These are phyloP conservation scores for Cheracebus regulus DNA, from an alignment of 2,797 vertebrate genomes.

Conservation along the genomic window DNA sequence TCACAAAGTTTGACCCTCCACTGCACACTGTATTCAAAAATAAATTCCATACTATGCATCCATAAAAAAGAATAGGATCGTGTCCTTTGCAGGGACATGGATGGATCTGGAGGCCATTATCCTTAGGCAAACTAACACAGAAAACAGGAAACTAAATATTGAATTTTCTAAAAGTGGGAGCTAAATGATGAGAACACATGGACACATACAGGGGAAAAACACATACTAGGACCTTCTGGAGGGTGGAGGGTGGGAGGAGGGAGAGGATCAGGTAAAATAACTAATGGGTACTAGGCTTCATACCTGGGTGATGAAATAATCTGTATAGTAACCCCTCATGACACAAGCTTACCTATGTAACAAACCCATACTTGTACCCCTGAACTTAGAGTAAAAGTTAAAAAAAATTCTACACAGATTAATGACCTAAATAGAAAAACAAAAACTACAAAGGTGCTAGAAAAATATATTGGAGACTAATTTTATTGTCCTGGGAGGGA, in stretches of 20 bases:
- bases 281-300: background rate
- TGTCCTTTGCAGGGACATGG: background rate
- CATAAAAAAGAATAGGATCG: background rate
- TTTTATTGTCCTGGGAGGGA: conserved; percentile 13
- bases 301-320: background rate
- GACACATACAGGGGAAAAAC: background rate
- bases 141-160: background rate
- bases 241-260: background rate
- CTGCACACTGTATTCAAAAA: background rate
- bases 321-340: background rate
- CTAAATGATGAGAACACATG: background rate
- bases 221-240: background rate
- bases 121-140: background rate
- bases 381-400: background rate
- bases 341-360: background rate
- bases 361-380: background rate
- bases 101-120: background rate
- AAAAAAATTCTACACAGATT: background rate
- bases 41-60: background rate
- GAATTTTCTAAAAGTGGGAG: background rate
- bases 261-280: background rate
- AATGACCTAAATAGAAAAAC: background rate
- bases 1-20: background rate
- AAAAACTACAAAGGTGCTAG: background rate
- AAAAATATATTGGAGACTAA: background rate